phyloP scores from a whole-genome alignment of 2,113 vertebrate genomes.

The Pionites leucogaster region DNA sequence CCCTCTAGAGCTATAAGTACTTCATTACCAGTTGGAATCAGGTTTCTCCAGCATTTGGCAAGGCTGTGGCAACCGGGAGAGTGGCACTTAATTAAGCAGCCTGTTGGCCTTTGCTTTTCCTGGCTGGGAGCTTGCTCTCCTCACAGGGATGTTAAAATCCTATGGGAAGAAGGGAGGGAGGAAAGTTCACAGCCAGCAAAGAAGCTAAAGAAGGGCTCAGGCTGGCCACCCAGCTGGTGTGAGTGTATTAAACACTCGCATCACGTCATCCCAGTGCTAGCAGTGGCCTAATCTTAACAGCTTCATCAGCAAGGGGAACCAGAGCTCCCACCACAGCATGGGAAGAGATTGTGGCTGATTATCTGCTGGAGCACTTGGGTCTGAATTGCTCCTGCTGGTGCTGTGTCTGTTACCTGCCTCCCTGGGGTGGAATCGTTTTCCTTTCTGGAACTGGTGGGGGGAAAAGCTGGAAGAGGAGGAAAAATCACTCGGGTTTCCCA shows the following conservation, averaged over 20 bases:
- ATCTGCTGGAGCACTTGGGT: neutral
- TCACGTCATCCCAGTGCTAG: neutral
- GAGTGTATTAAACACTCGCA: neutral
- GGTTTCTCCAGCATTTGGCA: neutral
- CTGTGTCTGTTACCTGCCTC: neutral
- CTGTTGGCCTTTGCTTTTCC: neutral
- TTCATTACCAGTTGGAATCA: neutral
- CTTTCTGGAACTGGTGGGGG: neutral
- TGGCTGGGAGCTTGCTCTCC: neutral
- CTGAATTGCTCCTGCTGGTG: neutral
- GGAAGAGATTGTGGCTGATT: neutral
- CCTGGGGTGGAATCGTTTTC: neutral
- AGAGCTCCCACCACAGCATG: neutral
- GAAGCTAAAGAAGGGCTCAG: neutral
- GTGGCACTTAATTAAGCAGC: slow-evolving; percentile 10
- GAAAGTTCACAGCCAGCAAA: neutral
- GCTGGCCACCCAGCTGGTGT: slow-evolving; percentile 21
- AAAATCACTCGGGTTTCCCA: neutral
- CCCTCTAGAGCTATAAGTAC: neutral
- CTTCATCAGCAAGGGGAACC: neutral
- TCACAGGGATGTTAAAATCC: slow-evolving; percentile 24
- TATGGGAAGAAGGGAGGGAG: neutral
- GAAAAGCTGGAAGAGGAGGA: neutral
- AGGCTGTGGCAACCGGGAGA: slow-evolving; percentile 1
- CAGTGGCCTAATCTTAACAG: neutral